Base-by-base conservation (phyloP, 1,140 invertebrate genomes). In the Tetramorium alpestre region DNA sequence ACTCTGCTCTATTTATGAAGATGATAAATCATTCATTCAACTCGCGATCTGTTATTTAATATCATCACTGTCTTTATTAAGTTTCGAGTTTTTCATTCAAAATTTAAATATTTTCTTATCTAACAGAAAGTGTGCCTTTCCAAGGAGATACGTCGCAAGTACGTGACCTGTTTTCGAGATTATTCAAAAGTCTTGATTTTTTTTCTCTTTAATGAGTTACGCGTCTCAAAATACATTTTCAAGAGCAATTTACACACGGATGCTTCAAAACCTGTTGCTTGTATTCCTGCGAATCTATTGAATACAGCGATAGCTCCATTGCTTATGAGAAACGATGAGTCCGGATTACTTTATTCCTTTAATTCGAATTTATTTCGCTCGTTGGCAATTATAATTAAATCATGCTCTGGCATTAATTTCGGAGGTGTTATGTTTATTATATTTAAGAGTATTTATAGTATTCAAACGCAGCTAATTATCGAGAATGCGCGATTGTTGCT, bases 391-490 rank as follows among this genome's bases (percentile, higher is more conserved):
- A 72, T 33, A 41, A 13, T 70, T 18, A 16, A 3, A 80, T 18
- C 38, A 73, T 10, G 47, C 49, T 47, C 38, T 5, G 13, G 13
- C 28, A 16, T 6, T n/a, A 11, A 6, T 64, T 64, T 7, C 28
- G 6, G 44, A 54, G 38, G 47, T 25, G 22, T 75, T n/a, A 16
- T 33, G 33, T 4, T 33, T 33, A 33, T 33, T 4, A 33, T 33
- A n/a, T 85, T 77, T 44, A 33, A 44, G 28, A 22, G 25, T 38
- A 64, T 76, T 76, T 65, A 18, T 72, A 5, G 28, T 85, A 54
- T 62, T 65, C 47, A 75, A 60, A 85, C 70, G 18, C 28, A 58
- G 18, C 16, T 49, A 72, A 49, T 85, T 85, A 85, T 62, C 72
- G 13, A 33, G 28, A 38, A 85, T 41, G n/a, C 33, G 22, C 75